Evolutionary conservation across 2,113 vertebrate genomes (phyloP).

Genomic region (Syrrhaptes paradoxus): DNA sequence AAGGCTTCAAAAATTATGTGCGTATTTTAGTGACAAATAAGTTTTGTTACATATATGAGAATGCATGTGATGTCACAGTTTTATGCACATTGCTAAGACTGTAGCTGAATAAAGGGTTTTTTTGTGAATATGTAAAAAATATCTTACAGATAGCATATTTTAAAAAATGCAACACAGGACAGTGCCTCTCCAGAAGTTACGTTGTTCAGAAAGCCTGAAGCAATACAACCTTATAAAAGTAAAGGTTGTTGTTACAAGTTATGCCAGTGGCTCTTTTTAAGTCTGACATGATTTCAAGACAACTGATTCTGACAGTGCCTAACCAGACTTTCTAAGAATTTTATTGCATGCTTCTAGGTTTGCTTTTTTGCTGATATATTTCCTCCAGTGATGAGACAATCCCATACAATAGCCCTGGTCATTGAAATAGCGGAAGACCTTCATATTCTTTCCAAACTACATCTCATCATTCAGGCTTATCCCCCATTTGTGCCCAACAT

Average conservation of each 20-base stretch:
- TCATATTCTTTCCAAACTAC: neutral
- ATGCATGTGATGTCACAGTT: neutral
- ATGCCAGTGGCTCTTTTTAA: neutral
- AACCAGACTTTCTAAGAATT: neutral
- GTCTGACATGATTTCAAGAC: neutral
- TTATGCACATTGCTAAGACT: neutral
- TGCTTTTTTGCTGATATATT: neutral
- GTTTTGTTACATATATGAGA: neutral
- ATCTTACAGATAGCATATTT: neutral
- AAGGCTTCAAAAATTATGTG: neutral
- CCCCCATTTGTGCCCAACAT: neutral
- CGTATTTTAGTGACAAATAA: neutral
- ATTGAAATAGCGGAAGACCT: neutral
- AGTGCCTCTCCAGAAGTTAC: neutral
- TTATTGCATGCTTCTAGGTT: neutral
- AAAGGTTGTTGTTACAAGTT: neutral
- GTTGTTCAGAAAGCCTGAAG: neutral
- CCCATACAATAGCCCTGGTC: neutral
- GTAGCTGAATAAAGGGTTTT: neutral
- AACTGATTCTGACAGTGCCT: neutral
- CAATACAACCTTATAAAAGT: neutral
- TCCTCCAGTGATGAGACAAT: neutral
- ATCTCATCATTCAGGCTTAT: neutral
- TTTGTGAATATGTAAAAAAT: neutral
- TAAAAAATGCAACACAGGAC: neutral